Base-by-base conservation (phyloP, 2,113 vertebrate species). In the Scomber japonicus region DNA sequence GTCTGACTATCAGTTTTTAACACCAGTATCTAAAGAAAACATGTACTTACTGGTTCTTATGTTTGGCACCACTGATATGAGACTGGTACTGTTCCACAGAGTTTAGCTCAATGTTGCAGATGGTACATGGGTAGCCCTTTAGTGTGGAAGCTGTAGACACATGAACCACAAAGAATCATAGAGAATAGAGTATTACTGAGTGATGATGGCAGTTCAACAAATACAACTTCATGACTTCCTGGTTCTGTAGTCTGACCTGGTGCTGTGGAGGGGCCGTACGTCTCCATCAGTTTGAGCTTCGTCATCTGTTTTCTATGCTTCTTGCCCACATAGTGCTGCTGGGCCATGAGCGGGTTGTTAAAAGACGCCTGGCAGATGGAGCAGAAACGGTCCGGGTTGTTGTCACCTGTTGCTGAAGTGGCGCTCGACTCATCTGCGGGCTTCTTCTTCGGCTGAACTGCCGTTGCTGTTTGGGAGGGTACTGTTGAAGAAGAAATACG, bases 31-130 rank as follows among this genome's bases (percentile, higher is more conserved):
- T 40, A 50, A 11, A 17, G 35, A 1, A 4, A 3, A 14, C 5
- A 3, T 19, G 40, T 24, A 71, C 85, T 95, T 94, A 99, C 98
- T 99, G 97, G 91, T 97, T 98, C 96, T 97, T 98, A 91, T 99
- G 98, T 95, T 98, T 98, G 94, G 97, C 96, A 63, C 98, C 98
- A 24, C 96, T 98, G 95, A 99, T 95, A 73, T 99, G 98, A 88
- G 97, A 97, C 88, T 98, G 97, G 94, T 98, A 99, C 92, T 99
- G 98, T 72, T 97, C 97, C 95, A 99, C 97, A 35, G 98, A 99
- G 95, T 99, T 99, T 64, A 99, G 96, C 51, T 98, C 96, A 73
- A 99, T 96, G 87, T 96, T 97, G 92, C 98, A 99, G 13, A 96
- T 92, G 75, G 94, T 96, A 92, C 98, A 99, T 6, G 96, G 96